phyloP scores from a whole-genome alignment of 2,888 invertebrate genomes.

The Epistrophe eligans region DNA sequence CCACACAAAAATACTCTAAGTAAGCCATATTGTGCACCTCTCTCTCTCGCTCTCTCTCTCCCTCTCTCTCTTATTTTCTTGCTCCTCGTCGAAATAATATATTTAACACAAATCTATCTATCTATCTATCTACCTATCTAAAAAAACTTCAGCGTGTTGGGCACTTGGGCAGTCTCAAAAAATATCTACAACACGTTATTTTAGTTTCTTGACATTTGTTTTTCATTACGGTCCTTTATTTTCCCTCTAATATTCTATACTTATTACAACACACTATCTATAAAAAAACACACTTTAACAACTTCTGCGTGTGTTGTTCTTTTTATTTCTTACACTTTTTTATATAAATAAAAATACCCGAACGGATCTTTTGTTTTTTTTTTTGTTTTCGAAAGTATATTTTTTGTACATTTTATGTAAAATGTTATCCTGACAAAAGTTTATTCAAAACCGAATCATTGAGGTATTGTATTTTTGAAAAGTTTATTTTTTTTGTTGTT shows the following conservation, averaged over 20 bases:
- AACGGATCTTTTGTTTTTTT: constrained; percentile 31
- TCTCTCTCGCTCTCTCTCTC: constrained; percentile 5
- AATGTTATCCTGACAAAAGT: constrained; percentile 18
- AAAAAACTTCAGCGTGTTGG: constrained; percentile 27
- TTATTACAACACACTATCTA: constrained; percentile 33
- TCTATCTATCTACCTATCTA: constrained; percentile 5
- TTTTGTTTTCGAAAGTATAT: constrained; percentile 35
- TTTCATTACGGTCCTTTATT: constrained; percentile 76
- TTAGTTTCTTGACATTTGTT: constrained; percentile 77
- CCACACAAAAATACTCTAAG: constrained; percentile 6
- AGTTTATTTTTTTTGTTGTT: background rate
- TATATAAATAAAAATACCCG: constrained; percentile 9
- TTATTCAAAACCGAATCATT: background rate
- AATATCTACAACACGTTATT: constrained; percentile 57
- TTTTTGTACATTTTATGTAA: background rate
- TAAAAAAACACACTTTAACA: constrained; percentile 23
- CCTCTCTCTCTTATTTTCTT: background rate
- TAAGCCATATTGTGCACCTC: constrained; percentile 2
- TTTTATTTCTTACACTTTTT: constrained; percentile 2
- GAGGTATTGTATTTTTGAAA: constrained; percentile 19
- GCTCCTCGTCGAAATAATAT: background rate
- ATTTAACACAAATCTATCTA: background rate
- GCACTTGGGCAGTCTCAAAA: constrained; percentile 40
- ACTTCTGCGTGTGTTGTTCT: constrained; percentile 1
- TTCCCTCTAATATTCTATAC: constrained; percentile 53